These are phyloP conservation scores for Thaumatotibia leucotreta DNA, from an alignment of 1,140 invertebrate species.

Conservation along the genomic window DNA sequence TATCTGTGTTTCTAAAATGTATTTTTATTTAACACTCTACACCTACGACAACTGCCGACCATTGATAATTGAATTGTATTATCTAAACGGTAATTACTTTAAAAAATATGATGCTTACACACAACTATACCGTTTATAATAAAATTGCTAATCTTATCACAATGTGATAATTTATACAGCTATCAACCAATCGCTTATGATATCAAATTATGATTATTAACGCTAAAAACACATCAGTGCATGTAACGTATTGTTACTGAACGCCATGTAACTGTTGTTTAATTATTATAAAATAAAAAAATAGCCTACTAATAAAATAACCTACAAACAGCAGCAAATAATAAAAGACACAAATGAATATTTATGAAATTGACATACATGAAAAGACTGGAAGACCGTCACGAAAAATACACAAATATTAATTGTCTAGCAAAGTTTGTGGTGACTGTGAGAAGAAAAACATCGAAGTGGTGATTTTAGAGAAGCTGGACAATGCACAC, in stretches of 20 bases:
- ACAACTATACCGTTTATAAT: background rate
- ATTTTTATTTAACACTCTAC: constrained; percentile 46
- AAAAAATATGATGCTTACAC: background rate
- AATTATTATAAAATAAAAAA: background rate
- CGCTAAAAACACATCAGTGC: background rate
- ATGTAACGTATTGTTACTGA: background rate
- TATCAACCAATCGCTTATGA: background rate
- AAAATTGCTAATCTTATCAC: constrained; percentile 3
- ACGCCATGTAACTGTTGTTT: background rate
- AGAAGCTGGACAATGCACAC: background rate
- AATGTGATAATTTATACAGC: background rate
- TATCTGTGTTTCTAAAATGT: constrained; percentile 67
- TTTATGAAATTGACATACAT: background rate
- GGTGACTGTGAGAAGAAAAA: background rate
- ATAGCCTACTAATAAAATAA: background rate
- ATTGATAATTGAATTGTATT: background rate
- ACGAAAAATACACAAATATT: background rate
- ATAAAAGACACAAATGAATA: background rate
- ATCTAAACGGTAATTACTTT: background rate
- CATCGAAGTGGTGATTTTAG: background rate
- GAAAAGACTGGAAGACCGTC: background rate
- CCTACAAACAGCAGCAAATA: too few species aligned
- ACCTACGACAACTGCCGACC: background rate
- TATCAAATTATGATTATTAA: background rate
- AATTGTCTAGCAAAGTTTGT: background rate